phyloP scores from a whole-genome alignment of 2,113 vertebrate genomes.

The Tricholaema leucomelas region DNA sequence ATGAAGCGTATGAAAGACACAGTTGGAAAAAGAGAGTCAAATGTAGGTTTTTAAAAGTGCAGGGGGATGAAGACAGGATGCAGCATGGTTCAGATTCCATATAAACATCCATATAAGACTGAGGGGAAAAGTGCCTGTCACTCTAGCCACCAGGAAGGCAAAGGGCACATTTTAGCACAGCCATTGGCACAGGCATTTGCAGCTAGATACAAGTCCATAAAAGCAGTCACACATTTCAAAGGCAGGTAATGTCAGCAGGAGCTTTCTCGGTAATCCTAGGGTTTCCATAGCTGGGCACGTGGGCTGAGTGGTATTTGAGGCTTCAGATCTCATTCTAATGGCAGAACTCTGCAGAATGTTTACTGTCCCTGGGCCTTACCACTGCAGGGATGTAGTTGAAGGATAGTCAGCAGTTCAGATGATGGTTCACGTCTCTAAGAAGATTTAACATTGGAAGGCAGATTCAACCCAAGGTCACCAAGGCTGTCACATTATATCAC shows the following conservation, averaged over 20 bases:
- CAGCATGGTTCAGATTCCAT: background rate
- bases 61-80: background rate
- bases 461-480: background rate
- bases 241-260: background rate
- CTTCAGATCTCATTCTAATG: background rate
- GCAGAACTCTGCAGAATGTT: background rate
- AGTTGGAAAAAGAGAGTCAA: background rate
- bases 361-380: background rate
- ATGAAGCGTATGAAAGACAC: background rate
- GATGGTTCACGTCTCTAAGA: background rate
- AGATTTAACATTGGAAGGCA: background rate
- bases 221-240: background rate
- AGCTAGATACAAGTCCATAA: background rate
- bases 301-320: background rate
- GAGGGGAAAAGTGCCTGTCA: background rate
- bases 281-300: background rate
- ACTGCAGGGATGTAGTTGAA: background rate
- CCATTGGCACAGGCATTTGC: background rate
- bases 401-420: rapidly evolving
- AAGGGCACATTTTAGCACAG: background rate
- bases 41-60: background rate
- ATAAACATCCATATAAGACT: background rate
- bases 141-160: background rate
- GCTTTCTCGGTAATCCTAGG: background rate
- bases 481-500: background rate